Evolutionary conservation across 2,888 invertebrate genomes (phyloP), one percentile per base, ranked within the genome.

Genomic region (Leptinotarsa rubiginosa): DNA sequence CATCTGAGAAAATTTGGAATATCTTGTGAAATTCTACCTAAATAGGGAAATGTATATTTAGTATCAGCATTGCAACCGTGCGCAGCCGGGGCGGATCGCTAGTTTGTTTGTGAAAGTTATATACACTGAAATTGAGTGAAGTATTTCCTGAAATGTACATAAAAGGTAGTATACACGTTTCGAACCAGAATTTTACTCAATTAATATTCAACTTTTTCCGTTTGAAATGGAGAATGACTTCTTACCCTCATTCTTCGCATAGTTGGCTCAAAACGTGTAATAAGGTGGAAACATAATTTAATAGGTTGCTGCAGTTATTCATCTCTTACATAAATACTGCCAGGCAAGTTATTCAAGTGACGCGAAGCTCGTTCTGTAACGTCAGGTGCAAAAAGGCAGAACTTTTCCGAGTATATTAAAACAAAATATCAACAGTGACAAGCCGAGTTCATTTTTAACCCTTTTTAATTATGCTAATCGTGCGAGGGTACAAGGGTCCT

Each of bases 331-430:
- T 75, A 81, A 72, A 78, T 75, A 76, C 75, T 75, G 41, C 65
- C 72, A 72, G 47, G 70, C 73, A 78, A 79, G 80, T 81, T 78
- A 81, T 81, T 80, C 81, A 81, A 72, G 74, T 69, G 72, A 49
- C 54, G 62, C 75, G 65, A 74, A 75, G 77, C 74, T 77, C 76
- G 74, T 78, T 79, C 76, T 77, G 78, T 77, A 47, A 76, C 77
- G 79, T 76, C 82, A 81, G 80, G 81, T 82, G 82, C 76, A 80
- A 80, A 79, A 54, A 77, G 79, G 76, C 75, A 75, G 72, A 81
- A 80, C 70, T 82, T 82, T 81, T 79, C 75, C 70, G 79, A 79
- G 79, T 81, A 80, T 78, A 81, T 82, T 79, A 74, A 77, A 79
- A 81, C 75, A 75, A 79, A 79, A 77, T 76, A 75, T 74, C 67